Base-by-base conservation (phyloP, 2,888 invertebrate species). In the Lithosia quadra region DNA sequence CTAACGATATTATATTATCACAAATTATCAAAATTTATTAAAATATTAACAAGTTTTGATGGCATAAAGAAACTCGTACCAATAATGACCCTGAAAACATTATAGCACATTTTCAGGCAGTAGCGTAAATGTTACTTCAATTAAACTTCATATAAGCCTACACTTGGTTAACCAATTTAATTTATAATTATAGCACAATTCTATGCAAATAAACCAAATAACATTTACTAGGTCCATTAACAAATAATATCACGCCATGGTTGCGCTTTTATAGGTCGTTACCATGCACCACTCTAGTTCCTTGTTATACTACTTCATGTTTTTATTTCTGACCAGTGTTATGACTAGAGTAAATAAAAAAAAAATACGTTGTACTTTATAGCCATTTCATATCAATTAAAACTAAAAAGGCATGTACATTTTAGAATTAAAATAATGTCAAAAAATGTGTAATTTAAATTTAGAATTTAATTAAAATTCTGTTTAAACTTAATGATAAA, bases 161-260 rank as follows among this genome's bases (percentile, higher is more conserved):
- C 43, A 59, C 33, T 15, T 43, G 43, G 13, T 21, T 39, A 39
- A 60, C 15, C 15, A 64, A 65, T 65, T 66, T 36, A 10, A 22
- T 55, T 61, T 66, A 39, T 60, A 66, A 55, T 60, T 55, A 39
- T 0, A 34, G 22, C 18, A 13, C 15, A 55, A 61, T 58, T 34
- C 28, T 21, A 10, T 43, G 34, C 43, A 58, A 36, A 63, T 22
- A 62, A 62, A 62, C 28, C 22, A 65, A 71, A 71, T 65, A 65
- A 63, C 55, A 60, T 65, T 65, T 53, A 56, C 57, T 34, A 56
- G 56, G 36, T 15, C 55, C 57, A 58, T 64, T 71, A 65, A 69
- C 63, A 68, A 77, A 81, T 78, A 80, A 66, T 80, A 78, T 80
- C 79, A 80, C 81, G 79, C 71, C 61, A 80, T 63, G 70, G 71